A percentile compares a stretch with the other conserved stretches of the same genome.
These are phyloP conservation scores for Sinocyclocheilus rhinocerous DNA, from an alignment of 2,113 vertebrate genomes.

Conservation along the genomic window DNA sequence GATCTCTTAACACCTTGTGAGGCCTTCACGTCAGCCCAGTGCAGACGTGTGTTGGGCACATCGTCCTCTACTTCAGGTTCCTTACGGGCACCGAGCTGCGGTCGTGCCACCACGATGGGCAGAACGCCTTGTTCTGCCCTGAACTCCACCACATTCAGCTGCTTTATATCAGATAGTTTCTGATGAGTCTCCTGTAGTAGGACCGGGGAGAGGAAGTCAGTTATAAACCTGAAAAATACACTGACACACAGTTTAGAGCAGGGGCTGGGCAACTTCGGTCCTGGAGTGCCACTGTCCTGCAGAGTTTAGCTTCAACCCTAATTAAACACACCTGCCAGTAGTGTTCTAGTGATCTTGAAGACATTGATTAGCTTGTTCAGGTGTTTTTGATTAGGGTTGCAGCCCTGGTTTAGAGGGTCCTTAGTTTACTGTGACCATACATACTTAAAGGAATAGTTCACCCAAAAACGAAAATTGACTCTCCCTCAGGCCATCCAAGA, in stretches of 20 bases:
- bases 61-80: conserved; percentile 79
- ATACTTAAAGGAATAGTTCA: too few relatives aligned
- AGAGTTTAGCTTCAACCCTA: too few relatives aligned
- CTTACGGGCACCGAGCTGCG: conserved; percentile 58
- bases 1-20: conserved; percentile 82
- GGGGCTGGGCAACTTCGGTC: too few relatives aligned
- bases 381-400: too few relatives aligned
- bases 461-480: too few relatives aligned
- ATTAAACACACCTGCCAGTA: too few relatives aligned
- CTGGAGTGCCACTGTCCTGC: too few relatives aligned
- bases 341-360: too few relatives aligned
- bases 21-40: conserved; percentile 86
- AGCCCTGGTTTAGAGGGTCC: too few relatives aligned
- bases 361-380: too few relatives aligned
- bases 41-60: conserved; percentile 77
- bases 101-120: conserved; percentile 84
- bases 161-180: conserved; percentile 81
- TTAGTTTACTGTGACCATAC: too few relatives aligned
- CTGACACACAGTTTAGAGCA: not conserved
- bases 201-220: not conserved
- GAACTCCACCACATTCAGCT: conserved; percentile 89
- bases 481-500: too few relatives aligned
- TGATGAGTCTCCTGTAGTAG: conserved; percentile 85
- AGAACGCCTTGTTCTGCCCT: conserved; percentile 81
- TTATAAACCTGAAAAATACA: not conserved